Evolutionary conservation across 1,140 invertebrate species (phyloP).

Genomic region (Heliconius hewitsoni): DNA sequence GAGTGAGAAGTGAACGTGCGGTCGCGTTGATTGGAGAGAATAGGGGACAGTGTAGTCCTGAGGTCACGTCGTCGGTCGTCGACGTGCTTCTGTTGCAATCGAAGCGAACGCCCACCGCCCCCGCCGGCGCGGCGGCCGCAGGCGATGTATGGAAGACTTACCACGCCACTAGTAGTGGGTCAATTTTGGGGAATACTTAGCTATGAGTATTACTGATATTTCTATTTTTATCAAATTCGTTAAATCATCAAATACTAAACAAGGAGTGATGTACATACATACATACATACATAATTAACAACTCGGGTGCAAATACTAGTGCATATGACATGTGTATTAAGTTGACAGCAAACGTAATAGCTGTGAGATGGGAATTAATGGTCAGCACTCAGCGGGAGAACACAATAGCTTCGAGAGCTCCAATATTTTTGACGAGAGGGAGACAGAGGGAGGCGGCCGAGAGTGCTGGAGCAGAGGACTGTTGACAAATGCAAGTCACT

Average conservation of each 20-base stretch:
- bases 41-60: not conserved
- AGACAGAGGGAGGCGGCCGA: not conserved
- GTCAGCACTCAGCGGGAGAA: conserved; percentile 25
- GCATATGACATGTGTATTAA: conserved; percentile 22
- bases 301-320: not conserved
- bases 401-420: conserved; percentile 20
- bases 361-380: conserved; percentile 13
- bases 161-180: not conserved
- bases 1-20: not conserved
- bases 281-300: too few species aligned
- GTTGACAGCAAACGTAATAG: conserved; percentile 8
- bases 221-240: too few species aligned
- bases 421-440: conserved; percentile 19
- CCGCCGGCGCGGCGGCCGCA: not conserved
- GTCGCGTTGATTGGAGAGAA: conserved; percentile 7
- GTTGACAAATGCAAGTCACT: conserved; percentile 28
- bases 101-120: too few species aligned
- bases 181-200: not conserved
- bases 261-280: too few species aligned
- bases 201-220: not conserved
- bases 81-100: not conserved
- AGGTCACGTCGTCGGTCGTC: not conserved
- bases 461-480: not conserved
- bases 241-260: too few species aligned
- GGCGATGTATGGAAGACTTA: too few species aligned